A percentile compares a stretch with the other conserved stretches of the same genome.
These are phyloP conservation scores for Shargacucullia verbasci DNA, from an alignment of 2,888 invertebrate genomes.

Conservation along the genomic window DNA sequence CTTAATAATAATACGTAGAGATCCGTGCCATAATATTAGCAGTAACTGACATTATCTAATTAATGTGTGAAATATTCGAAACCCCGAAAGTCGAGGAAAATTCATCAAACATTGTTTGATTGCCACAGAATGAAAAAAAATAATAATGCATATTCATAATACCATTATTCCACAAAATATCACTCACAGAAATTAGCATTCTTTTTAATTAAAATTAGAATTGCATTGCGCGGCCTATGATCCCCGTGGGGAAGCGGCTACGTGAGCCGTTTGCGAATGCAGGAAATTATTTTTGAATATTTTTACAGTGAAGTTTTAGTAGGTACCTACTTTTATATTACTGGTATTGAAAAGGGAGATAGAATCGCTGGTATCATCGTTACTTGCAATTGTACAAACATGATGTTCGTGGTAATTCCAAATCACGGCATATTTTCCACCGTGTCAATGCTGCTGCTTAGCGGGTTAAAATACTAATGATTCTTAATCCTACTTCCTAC, in stretches of 20 bases:
- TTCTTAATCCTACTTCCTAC: too few relatives aligned
- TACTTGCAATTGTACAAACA: too few relatives aligned
- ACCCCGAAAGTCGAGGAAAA: background rate
- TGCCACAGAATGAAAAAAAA: too few relatives aligned
- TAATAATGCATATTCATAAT: too few relatives aligned
- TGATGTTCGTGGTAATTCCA: too few relatives aligned
- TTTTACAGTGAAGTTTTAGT: background rate
- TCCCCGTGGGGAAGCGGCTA: constrained; percentile 15
- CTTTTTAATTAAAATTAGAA: constrained; percentile 13
- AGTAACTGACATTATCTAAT: background rate
- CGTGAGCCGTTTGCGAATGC: constrained; percentile 30
- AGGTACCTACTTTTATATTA: background rate
- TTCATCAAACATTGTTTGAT: constrained; percentile 1
- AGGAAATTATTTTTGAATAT: constrained; percentile 12
- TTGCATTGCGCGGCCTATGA: constrained; percentile 36
- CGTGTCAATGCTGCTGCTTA: too few relatives aligned
- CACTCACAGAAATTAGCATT: background rate
- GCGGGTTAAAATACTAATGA: too few relatives aligned
- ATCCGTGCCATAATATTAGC: too few relatives aligned
- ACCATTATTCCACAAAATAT: constrained; percentile 4
- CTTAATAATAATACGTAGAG: too few relatives aligned
- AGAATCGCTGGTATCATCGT: too few relatives aligned
- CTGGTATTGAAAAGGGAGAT: too few relatives aligned
- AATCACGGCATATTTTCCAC: too few relatives aligned
- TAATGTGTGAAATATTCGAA: constrained; percentile 2